These are phyloP conservation scores for Cardinalis cardinalis DNA, from an alignment of 2,113 vertebrate genomes.

Conservation along the genomic window DNA sequence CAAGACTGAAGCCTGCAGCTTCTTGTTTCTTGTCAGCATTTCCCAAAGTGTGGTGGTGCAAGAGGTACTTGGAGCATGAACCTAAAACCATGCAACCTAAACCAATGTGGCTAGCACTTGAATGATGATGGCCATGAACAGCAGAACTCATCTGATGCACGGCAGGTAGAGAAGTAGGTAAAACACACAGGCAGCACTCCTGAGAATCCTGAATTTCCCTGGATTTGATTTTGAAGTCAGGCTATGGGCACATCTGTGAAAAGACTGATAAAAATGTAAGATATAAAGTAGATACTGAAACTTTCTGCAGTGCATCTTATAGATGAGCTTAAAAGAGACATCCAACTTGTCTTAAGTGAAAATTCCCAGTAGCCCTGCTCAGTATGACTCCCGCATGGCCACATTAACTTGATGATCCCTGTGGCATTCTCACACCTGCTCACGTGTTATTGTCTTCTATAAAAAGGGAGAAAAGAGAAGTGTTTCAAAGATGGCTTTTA, in stretches of 20 bases:
- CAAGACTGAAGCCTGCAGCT: neutral
- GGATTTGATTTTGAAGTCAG: neutral
- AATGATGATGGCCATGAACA: neutral
- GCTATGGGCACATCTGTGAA: neutral
- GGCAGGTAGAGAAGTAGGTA: fast-evolving
- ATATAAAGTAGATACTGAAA: neutral
- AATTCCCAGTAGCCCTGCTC: neutral
- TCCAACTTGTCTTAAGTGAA: neutral
- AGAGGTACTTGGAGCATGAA: neutral
- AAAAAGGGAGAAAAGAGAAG: neutral
- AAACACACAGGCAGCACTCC: neutral
- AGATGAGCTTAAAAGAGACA: neutral
- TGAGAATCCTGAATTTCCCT: neutral
- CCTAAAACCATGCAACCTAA: neutral
- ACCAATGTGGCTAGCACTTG: fast-evolving
- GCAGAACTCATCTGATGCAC: neutral
- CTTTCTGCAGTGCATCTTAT: neutral
- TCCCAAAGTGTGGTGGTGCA: neutral
- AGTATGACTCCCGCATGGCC: neutral
- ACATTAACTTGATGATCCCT: neutral
- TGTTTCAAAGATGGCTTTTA: neutral
- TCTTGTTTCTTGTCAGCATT: neutral
- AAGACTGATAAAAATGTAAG: neutral
- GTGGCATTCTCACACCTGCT: neutral
- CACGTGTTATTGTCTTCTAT: fast-evolving